Base-by-base conservation (phyloP, 2,797 vertebrate species). In the Natrix natrix region DNA sequence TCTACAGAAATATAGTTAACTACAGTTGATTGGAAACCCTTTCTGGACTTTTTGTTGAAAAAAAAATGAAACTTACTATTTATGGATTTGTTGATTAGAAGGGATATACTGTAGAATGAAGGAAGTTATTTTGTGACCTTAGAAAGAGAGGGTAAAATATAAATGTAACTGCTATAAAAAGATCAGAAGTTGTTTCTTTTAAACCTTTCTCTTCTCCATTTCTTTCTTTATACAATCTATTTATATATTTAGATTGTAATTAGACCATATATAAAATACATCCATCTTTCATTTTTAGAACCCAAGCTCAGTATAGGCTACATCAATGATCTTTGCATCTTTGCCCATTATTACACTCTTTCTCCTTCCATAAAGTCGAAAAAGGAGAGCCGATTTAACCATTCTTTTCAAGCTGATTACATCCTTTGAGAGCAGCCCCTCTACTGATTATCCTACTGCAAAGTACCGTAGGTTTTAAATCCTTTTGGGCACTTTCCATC, bases 351-450 rank as follows among this genome's bases (percentile, higher is more conserved):
- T 57, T 43, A n/a, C 57, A 28, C 16, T 8, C 83, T 5, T 6
- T 8, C 48, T 74, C 10, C 0, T 0, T n/a, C 60, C 55, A 37
- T 43, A 17, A 83, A 83, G 37, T 52, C 87, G 87, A 87, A 3
- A 88, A 69, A 87, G 37, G 20, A 87, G 28, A 92, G 28, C 61
- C 3, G 22, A 37, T 90, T 93, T 48, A 90, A 90, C 74, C 78
- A 59, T 60, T 92, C 55, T 93, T 54, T 61, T 24, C 32, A 37
- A 90, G 22, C 86, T 94, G 37, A 92, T 56, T 63, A 2, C 1
- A 60, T 93, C 37, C 89, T 92, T 55, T 93, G 74, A 92, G 95
- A 60, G 13, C 91, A 14, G 57, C 88, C 6, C 20, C 89, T 43
- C 11, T 94, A 95, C 93, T 90, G 28, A 86, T 55, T 88, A 93